phyloP scores from a whole-genome alignment of 2,888 invertebrate species.

The Phyllotreta striolata region DNA sequence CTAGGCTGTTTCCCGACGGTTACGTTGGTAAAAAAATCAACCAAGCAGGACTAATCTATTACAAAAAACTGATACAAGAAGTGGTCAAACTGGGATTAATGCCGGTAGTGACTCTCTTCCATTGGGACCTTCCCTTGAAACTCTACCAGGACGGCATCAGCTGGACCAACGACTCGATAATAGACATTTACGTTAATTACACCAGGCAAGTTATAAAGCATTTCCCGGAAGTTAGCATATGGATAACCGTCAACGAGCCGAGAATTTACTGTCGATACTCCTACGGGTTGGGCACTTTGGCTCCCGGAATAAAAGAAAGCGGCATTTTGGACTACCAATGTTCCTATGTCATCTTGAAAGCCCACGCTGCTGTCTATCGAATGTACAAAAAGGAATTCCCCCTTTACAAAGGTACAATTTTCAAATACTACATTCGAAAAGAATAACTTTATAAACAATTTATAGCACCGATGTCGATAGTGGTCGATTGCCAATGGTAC shows the following conservation, averaged over 20 bases:
- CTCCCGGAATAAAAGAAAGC: slow-evolving; percentile 64
- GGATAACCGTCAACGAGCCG: slow-evolving; percentile 76
- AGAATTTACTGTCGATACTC: slow-evolving; percentile 54
- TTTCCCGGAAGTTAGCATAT: slow-evolving; percentile 61
- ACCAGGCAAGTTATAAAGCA: slow-evolving; percentile 64
- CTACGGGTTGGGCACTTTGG: slow-evolving; percentile 64
- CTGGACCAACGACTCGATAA: slow-evolving; percentile 69
- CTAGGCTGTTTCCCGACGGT: slow-evolving; percentile 74
- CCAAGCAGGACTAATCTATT: slow-evolving; percentile 75
- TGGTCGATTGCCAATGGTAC: slow-evolving; percentile 37
- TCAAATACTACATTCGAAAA: slow-evolving; percentile 66
- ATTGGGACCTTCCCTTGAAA: slow-evolving; percentile 54
- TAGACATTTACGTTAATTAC: slow-evolving; percentile 68
- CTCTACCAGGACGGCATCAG: slow-evolving; percentile 65
- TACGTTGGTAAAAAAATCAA: slow-evolving; percentile 71
- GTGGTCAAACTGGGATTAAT: slow-evolving; percentile 66
- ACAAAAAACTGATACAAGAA: slow-evolving; percentile 77
- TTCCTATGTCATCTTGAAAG: slow-evolving; percentile 69
- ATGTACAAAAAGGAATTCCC: slow-evolving; percentile 68
- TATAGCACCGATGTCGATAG: slow-evolving; percentile 37
- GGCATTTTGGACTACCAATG: slow-evolving; percentile 71
- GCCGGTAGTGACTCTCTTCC: slow-evolving; percentile 71
- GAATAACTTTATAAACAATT: neutral
- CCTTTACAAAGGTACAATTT: slow-evolving; percentile 58
- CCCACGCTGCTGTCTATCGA: slow-evolving; percentile 73